These are phyloP conservation scores for Iphiclides podalirius DNA, from an alignment of 2,888 invertebrate species.

Conservation along the genomic window DNA sequence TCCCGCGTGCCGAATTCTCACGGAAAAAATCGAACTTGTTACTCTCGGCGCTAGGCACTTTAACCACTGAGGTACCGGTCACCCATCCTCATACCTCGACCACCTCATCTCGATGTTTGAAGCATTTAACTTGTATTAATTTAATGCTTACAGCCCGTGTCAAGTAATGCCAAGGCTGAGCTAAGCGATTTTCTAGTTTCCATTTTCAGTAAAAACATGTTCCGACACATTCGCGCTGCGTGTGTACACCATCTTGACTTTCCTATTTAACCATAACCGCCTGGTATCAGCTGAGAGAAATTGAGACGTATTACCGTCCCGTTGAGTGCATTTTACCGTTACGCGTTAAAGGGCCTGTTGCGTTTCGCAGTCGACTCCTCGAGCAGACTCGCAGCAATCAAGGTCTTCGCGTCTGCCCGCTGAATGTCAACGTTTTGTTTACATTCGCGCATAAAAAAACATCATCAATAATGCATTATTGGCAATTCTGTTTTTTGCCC, in stretches of 20 bases:
- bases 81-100: too few species aligned
- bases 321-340: conserved; percentile 36
- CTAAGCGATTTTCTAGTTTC: conserved; percentile 70
- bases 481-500: conserved; percentile 29
- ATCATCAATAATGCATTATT: conserved; percentile 35
- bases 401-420: conserved; percentile 68
- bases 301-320: conserved; percentile 15
- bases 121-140: conserved; percentile 21
- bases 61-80: too few species aligned
- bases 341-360: conserved; percentile 28
- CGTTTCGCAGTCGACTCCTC: conserved; percentile 33
- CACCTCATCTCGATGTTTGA: conserved; percentile 4
- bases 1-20: too few species aligned
- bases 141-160: conserved; percentile 34
- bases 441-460: conserved; percentile 48
- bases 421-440: conserved; percentile 73
- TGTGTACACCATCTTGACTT: conserved; percentile 32
- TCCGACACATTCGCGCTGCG: conserved; percentile 48
- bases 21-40: too few species aligned
- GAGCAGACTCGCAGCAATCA: conserved; percentile 58
- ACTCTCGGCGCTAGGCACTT: too few species aligned
- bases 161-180: conserved; percentile 68
- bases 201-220: conserved; percentile 76
- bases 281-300: not conserved
- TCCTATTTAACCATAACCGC: conserved; percentile 10